Percentiles rank a stretch among this genome's conserved stretches.
Evolutionary conservation across 2,113 vertebrate genomes (phyloP).

Genomic region (Glareola pratincola): DNA sequence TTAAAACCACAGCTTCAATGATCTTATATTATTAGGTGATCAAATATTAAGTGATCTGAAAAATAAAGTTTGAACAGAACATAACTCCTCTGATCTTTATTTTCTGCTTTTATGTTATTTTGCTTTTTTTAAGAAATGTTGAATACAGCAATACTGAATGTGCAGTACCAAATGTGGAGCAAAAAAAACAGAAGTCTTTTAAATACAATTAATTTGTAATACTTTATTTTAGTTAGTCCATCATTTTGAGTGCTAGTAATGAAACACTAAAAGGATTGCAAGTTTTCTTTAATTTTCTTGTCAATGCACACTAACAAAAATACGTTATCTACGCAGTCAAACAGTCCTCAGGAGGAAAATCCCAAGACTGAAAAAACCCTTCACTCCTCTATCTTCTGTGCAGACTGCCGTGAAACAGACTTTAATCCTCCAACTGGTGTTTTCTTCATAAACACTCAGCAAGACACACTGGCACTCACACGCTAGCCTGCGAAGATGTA

Average conservation of each 20-base stretch:
- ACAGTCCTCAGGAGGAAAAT: neutral
- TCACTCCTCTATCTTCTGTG: neutral
- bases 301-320: neutral
- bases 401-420: neutral
- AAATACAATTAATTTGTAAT: neutral
- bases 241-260: neutral
- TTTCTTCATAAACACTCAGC: conserved; percentile 32
- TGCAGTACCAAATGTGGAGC: neutral
- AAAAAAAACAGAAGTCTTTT: neutral
- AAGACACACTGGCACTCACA: conserved; percentile 20
- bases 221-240: neutral
- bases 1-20: neutral
- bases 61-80: neutral
- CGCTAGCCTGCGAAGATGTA: neutral
- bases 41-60: neutral
- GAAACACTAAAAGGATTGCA: neutral
- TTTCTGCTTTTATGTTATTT: neutral
- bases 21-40: neutral
- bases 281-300: neutral
- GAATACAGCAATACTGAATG: neutral
- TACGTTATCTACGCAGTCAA: neutral
- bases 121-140: neutral
- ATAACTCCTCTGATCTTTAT: neutral
- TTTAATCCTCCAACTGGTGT: conserved; percentile 10
- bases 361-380: neutral